Evolutionary conservation across 1,140 invertebrate species (phyloP), one percentile per base, ranked within the genome.

Genomic region (Zophobas atratus): DNA sequence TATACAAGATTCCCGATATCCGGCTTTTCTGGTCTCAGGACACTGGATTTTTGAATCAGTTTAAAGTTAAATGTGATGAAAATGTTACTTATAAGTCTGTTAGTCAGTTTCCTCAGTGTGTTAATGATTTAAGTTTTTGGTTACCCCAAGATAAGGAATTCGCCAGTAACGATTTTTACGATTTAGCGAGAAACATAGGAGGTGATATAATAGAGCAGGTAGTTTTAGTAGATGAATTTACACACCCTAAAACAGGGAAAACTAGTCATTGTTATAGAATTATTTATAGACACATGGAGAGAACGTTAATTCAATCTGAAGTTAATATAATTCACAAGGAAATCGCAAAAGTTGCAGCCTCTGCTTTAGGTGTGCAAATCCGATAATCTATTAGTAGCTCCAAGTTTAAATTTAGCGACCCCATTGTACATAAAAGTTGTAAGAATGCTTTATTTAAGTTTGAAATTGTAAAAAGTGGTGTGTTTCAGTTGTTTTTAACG

Each of bases 41-140:
- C 85, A 90, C 91, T 57, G 97, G 98, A 38, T 99, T 99, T 86
- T 86, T 98, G 0, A 91, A 90, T 74, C 99, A 99, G 86, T 99
- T 99, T 86, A 88, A 93, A 81, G 91, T 92, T 72, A 43, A 67
- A 36, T 67, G 39, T 43, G 90, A 93, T 60, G 90, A 95, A 87
- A 87, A 89, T 77, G 86, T 91, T 53, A 90, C 88, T 79, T 96
- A 95, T 81, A 92, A 97, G 91, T 89, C 94, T 1, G 88, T 99
- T 1, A 99, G 98, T 82, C 86, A 91, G 38, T 97, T 93, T 88
- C 98, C 98, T 0, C 96, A 94, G 82, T 98, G 97, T 84, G 89
- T 84, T 34, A 98, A 97, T 89, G 98, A 99, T 85, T 91, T 99
- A 6, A 99, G 98, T 74, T 99, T 99, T 86, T 99, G 98, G 97